Evolutionary conservation across 92 coral and sea anemone species (phyloP).

Genomic region (Isaurus tuberculatus): DNA sequence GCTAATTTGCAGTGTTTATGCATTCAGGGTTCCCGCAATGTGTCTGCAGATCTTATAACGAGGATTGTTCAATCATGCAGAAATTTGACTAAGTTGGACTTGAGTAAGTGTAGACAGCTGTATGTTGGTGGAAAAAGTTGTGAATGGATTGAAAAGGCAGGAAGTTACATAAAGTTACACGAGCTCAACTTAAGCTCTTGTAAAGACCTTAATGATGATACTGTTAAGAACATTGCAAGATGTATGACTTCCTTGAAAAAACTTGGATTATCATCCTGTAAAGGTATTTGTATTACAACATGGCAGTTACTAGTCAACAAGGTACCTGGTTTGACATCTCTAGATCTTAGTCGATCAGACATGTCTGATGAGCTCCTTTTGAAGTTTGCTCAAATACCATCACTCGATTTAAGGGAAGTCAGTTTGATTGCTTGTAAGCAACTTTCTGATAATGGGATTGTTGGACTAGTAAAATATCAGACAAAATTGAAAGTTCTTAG

Average conservation of each 20-base stretch:
- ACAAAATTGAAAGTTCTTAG: constrained; percentile 63
- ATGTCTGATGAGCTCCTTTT: constrained; percentile 78
- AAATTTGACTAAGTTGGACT: constrained; percentile 56
- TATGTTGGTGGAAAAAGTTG: constrained; percentile 60
- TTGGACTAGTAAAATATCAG: constrained; percentile 77
- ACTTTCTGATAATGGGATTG: constrained; percentile 80
- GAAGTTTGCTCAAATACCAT: constrained; percentile 69
- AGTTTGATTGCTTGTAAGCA: constrained; percentile 87
- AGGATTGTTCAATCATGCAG: constrained; percentile 49
- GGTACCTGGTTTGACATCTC: constrained; percentile 48
- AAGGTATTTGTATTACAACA: constrained; percentile 58
- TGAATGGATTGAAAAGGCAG: constrained; percentile 60
- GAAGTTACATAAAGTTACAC: constrained; percentile 33
- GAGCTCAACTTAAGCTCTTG: constrained; percentile 72
- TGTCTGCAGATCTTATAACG: constrained; percentile 55
- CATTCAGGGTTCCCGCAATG: constrained; percentile 77
- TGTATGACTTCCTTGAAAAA: constrained; percentile 49
- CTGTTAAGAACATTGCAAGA: constrained; percentile 65
- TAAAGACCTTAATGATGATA: constrained; percentile 70
- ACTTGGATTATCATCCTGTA: constrained; percentile 81
- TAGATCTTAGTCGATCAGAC: constrained; percentile 87
- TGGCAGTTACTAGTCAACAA: constrained; percentile 70
- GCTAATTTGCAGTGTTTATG: constrained; percentile 57
- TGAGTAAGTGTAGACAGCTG: constrained; percentile 85
- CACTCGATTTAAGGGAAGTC: constrained; percentile 60